Conservation (phyloP, 1,140 invertebrate genomes). For the Sitobion miscanthi region DNA sequence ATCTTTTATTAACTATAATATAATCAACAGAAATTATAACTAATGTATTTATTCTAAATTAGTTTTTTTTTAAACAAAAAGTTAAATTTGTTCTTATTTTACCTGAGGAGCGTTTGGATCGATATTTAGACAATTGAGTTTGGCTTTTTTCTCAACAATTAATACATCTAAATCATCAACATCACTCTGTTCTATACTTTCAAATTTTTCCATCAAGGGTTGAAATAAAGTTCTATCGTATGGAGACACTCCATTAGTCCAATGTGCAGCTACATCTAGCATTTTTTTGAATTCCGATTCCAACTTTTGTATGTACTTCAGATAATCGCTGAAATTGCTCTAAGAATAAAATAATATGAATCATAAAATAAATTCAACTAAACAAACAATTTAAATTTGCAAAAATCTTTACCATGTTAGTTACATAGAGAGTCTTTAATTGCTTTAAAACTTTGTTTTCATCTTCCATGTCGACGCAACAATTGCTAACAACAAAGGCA, state of each 20-base stretch:
- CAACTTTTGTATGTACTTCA: conserved; percentile 13
- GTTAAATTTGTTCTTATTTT: background rate
- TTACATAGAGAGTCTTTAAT: background rate
- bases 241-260: background rate
- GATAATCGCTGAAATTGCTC: background rate
- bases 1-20: conserved; percentile 37
- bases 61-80: background rate
- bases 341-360: background rate
- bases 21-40: background rate
- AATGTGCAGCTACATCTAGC: background rate
- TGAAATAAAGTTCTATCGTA: conserved; percentile 33
- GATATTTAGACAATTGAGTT: conserved; percentile 15
- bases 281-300: background rate
- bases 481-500: background rate
- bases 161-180: conserved; percentile 26
- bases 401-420: background rate
- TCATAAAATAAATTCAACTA: background rate
- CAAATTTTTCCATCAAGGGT: background rate
- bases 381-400: background rate
- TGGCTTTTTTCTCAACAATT: conserved; percentile 34
- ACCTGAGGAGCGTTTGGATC: conserved; percentile 47
- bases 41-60: background rate
- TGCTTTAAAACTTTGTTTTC: conserved; percentile 21
- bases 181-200: background rate
- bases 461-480: background rate